phyloP scores from a whole-genome alignment of 2,888 invertebrate genomes.

The Drosophila mulleri region DNA sequence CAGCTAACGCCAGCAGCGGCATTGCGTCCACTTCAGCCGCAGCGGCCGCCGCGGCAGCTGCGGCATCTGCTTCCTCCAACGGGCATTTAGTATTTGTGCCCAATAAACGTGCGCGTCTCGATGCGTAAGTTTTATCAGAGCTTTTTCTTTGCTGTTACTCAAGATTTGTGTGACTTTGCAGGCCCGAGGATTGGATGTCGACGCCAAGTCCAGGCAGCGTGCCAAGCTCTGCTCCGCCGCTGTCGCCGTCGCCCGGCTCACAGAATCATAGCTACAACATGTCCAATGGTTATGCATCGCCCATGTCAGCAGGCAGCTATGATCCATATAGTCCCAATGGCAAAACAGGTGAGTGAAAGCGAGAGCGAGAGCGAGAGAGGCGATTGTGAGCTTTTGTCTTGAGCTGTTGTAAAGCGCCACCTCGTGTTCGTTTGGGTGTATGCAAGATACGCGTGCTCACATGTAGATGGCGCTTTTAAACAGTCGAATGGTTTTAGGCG shows the following conservation, averaged over 20 bases:
- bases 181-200: slow-evolving; percentile 88
- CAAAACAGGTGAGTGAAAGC: slow-evolving; percentile 91
- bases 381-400: slow-evolving; percentile 4
- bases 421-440: slow-evolving; percentile 21
- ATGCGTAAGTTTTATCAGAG: slow-evolving; percentile 79
- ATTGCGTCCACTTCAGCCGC: slow-evolving; percentile 54
- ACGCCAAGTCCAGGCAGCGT: slow-evolving; percentile 87
- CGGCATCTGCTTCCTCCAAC: slow-evolving; percentile 81
- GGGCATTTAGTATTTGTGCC: slow-evolving; percentile 83
- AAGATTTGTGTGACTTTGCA: slow-evolving; percentile 27
- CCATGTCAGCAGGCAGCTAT: slow-evolving; percentile 94
- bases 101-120: slow-evolving; percentile 86
- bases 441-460: not conserved
- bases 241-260: slow-evolving; percentile 89
- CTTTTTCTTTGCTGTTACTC: slow-evolving; percentile 3
- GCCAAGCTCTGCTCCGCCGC: slow-evolving; percentile 87
- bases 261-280: slow-evolving; percentile 85
- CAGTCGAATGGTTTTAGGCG: not conserved
- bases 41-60: slow-evolving; percentile 46
- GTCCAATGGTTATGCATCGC: slow-evolving; percentile 92
- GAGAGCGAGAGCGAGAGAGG: not conserved
- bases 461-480: slow-evolving; percentile 37
- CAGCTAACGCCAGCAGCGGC: slow-evolving; percentile 38
- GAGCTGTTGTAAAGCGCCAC: slow-evolving; percentile 26
- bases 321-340: slow-evolving; percentile 96